These are phyloP conservation scores for Centropus unirufus DNA, from an alignment of 2,113 vertebrate species.

Conservation along the genomic window DNA sequence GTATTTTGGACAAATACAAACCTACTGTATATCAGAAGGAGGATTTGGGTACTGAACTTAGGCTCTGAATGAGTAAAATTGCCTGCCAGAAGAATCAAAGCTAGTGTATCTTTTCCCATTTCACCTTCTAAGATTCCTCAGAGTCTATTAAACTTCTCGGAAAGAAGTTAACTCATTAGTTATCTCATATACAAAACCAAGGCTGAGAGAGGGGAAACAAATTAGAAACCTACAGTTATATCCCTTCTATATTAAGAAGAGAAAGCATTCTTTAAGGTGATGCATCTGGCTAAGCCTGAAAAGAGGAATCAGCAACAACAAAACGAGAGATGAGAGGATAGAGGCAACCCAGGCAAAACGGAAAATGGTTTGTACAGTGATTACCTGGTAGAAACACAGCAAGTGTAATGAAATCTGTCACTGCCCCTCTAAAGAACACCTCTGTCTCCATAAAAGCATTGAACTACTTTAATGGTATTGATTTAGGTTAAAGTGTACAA, in stretches of 20 bases:
- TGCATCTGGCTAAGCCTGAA: not conserved
- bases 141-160: not conserved
- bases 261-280: not conserved
- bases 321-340: not conserved
- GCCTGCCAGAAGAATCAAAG: not conserved
- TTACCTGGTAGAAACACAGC: not conserved
- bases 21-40: not conserved
- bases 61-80: not conserved
- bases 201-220: not conserved
- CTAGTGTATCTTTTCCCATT: not conserved
- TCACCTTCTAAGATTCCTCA: not conserved
- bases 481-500: constrained; percentile 18
- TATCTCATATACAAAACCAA: not conserved
- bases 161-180: not conserved
- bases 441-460: not conserved
- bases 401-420: not conserved
- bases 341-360: not conserved
- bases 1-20: not conserved
- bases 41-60: not conserved
- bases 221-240: not conserved
- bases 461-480: constrained; percentile 4
- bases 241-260: not conserved
- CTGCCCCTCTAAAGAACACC: not conserved
- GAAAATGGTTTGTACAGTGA: not conserved
- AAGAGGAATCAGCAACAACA: not conserved